phyloP scores from a whole-genome alignment of 2,797 vertebrate species.

The Enteromius argenteus region DNA sequence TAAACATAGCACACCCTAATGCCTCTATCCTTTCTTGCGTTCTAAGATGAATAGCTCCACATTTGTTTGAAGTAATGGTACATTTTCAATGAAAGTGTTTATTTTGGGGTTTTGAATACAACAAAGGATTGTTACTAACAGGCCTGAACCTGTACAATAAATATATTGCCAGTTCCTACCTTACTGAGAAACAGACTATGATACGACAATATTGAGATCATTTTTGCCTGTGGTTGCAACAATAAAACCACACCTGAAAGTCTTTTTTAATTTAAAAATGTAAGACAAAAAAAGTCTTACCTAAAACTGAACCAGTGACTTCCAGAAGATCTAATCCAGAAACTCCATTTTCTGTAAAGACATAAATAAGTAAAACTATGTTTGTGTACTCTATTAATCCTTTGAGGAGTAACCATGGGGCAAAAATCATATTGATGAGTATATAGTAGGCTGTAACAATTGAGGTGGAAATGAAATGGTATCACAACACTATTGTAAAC shows the following conservation, averaged over 20 bases:
- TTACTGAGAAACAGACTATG: background rate
- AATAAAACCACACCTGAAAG: constrained; percentile 8
- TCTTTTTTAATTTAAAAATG: background rate
- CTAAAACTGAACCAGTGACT: constrained; percentile 59
- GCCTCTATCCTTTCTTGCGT: background rate
- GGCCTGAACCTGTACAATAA: background rate
- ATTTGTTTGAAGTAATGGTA: constrained; percentile 26
- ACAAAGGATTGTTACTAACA: background rate
- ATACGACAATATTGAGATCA: background rate
- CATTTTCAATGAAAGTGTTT: background rate
- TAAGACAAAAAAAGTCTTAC: constrained; percentile 31
- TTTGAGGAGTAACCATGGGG: background rate
- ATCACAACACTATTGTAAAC: background rate
- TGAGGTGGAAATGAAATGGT: too few relatives aligned
- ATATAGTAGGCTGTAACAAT: too few relatives aligned
- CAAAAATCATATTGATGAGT: background rate
- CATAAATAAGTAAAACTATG: background rate
- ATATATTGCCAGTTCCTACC: background rate
- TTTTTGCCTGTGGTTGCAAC: background rate
- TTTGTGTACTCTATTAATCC: background rate
- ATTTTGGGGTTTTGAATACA: background rate
- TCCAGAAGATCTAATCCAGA: constrained; percentile 59
- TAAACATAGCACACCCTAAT: constrained; percentile 39
- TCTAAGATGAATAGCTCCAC: constrained; percentile 21
- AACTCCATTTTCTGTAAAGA: constrained; percentile 59